Percentiles rank a stretch among this genome's conserved stretches.
Evolutionary conservation across 2,113 vertebrate species (phyloP).

Genomic region (Tringa solitaria): DNA sequence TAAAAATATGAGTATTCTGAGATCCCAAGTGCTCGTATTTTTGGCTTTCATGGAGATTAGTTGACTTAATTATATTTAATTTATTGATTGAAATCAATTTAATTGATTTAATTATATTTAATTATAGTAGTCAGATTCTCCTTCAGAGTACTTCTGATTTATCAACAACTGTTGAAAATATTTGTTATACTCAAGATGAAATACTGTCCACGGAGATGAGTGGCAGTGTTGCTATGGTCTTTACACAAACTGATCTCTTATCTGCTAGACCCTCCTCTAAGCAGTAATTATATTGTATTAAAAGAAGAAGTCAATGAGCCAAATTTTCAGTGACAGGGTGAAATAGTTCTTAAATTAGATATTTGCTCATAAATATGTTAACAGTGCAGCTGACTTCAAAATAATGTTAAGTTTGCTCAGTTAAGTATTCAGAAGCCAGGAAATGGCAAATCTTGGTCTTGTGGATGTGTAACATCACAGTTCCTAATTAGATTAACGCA

Average conservation of each 20-base stretch:
- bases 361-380: not conserved
- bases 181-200: not conserved
- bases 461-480: not conserved
- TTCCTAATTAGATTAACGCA: not conserved
- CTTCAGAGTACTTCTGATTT: not conserved
- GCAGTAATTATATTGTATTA: not conserved
- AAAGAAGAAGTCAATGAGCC: not conserved
- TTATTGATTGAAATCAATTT: constrained; percentile 37
- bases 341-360: not conserved
- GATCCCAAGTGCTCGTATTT: constrained; percentile 24
- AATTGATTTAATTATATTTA: constrained; percentile 28
- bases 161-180: not conserved
- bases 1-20: not conserved
- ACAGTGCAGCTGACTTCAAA: not conserved
- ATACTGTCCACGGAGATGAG: not conserved
- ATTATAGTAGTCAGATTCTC: not conserved
- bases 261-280: not conserved
- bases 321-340: not conserved
- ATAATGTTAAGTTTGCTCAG: not conserved
- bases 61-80: constrained; percentile 27
- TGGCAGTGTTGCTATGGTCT: not conserved
- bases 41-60: not conserved
- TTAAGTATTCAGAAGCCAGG: not conserved
- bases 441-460: not conserved
- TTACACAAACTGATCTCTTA: not conserved